Conservation (phyloP, 2,797 vertebrate species). For the Acanthurus tractus region DNA sequence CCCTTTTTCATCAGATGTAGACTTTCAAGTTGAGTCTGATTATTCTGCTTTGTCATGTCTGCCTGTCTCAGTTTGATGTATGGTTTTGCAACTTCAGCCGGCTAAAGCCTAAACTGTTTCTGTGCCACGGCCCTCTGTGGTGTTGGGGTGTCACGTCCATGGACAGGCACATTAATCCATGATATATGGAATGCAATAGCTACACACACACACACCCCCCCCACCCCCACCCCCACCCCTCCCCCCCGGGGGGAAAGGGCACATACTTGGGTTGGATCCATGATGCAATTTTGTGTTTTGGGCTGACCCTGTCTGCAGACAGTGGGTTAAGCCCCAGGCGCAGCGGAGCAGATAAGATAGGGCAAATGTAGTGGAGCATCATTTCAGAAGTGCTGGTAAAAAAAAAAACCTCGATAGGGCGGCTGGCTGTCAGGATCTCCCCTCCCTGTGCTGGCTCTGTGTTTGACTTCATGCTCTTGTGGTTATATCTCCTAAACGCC, state of each 20-base stretch:
- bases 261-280: slow-evolving; percentile 37
- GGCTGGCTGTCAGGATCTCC: slow-evolving; percentile 29
- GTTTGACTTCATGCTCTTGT: slow-evolving; percentile 40
- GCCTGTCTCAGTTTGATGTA: neutral
- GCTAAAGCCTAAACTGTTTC: neutral
- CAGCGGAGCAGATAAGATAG: slow-evolving; percentile 19
- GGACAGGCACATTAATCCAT: slow-evolving; percentile 81
- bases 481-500: slow-evolving; percentile 34
- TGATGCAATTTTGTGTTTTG: slow-evolving; percentile 53
- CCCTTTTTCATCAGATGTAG: neutral
- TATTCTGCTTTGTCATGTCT: slow-evolving; percentile 40
- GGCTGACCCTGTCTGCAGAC: slow-evolving; percentile 19
- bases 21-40: neutral
- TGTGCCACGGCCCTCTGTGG: neutral
- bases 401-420: slow-evolving; percentile 32
- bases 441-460: slow-evolving; percentile 10
- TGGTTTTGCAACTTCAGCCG: slow-evolving; percentile 15
- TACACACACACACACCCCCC: too few relatives aligned
- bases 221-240: too few relatives aligned
- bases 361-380: slow-evolving; percentile 24
- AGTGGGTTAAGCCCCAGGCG: slow-evolving; percentile 33
- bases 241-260: slow-evolving; percentile 61
- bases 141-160: slow-evolving; percentile 81
- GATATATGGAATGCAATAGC: slow-evolving; percentile 80
- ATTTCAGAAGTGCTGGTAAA: slow-evolving; percentile 30